Evolutionary conservation across 2,888 invertebrate genomes (phyloP), one percentile per base, ranked within the genome.

Genomic region (Frankliniella intonsa): DNA sequence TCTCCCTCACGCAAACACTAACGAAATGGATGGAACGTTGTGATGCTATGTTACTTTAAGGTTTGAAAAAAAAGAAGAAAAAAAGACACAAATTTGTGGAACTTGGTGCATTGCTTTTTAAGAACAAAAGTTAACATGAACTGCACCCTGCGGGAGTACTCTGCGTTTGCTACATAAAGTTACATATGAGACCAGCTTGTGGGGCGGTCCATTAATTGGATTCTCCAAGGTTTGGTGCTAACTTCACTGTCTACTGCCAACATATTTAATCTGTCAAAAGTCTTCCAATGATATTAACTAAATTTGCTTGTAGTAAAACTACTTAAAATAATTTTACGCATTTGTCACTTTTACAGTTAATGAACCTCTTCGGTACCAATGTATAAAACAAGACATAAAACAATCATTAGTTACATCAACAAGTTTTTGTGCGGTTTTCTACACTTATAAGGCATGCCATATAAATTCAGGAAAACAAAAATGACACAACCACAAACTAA

Each of bases 21-120:
- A 80, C 80, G 12, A 82, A 82, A 55, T 83, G 83, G 83, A 50
- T 81, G 51, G 80, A 82, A n/a, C 82, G 82, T 49, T 82, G 82
- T 50, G 55, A 79, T 12, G 12, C 25, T 25, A 8, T 76, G 22
- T 76, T 76, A 22, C 10, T 25, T 25, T 76, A 25, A 76, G 3
- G 7, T 76, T 22, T 55, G 55, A n/a, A n/a, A n/a, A n/a, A n/a
- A n/a, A n/a, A n/a, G n/a, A n/a, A n/a, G 62, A 62, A 62, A 83
- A 49, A 80, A 80, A 49, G 80, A 82, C 22, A 80, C 65, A 19
- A 82, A 49, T 83, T 82, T 82, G 19, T 81, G 38, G 80, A 82
- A 17, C 81, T 12, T 7, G 10, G 22, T 69, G 69, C 69, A 22
- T 76, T 76, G 69, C 25, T 10, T 22, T 22, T 12, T 12, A 22